Conservation (phyloP, 2,888 invertebrate genomes). For the Mamestra brassicae region DNA sequence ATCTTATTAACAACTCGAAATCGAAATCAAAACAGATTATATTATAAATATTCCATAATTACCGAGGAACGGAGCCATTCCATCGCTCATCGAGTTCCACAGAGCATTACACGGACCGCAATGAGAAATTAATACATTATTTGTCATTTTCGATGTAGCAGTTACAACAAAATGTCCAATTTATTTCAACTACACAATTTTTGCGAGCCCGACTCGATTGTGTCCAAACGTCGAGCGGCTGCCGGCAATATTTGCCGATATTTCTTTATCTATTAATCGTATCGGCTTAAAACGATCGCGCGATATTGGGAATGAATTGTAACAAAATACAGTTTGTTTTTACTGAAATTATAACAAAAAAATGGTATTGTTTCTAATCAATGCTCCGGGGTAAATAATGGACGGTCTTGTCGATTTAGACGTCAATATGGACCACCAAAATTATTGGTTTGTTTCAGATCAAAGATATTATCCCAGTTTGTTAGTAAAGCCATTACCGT, state of each 20-base stretch:
- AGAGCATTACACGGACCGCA: constrained; percentile 18
- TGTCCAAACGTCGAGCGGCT: constrained; percentile 44
- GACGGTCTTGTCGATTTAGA: background rate
- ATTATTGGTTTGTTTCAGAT: background rate
- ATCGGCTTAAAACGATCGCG: constrained; percentile 55
- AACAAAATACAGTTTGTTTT: constrained; percentile 42
- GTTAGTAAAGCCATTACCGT: background rate
- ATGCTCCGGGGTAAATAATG: constrained; percentile 22
- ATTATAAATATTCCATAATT: constrained; percentile 19
- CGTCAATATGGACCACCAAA: background rate
- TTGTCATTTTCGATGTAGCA: constrained; percentile 42
- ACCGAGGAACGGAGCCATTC: background rate
- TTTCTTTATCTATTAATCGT: constrained; percentile 62
- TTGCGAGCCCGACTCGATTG: constrained; percentile 48
- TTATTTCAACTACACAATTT: constrained; percentile 48
- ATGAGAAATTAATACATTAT: constrained; percentile 53
- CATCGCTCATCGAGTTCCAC: constrained; percentile 5
- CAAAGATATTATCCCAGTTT: background rate
- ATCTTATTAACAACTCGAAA: constrained; percentile 35
- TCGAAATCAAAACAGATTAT: constrained; percentile 24
- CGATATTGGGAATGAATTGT: constrained; percentile 43
- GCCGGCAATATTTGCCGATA: constrained; percentile 54
- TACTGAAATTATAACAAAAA: constrained; percentile 25
- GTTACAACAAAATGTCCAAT: constrained; percentile 44
- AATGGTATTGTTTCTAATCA: constrained; percentile 44